Evolutionary conservation across 2,888 invertebrate species (phyloP), one percentile per base, ranked within the genome.

Genomic region (Mythimna vitellina): DNA sequence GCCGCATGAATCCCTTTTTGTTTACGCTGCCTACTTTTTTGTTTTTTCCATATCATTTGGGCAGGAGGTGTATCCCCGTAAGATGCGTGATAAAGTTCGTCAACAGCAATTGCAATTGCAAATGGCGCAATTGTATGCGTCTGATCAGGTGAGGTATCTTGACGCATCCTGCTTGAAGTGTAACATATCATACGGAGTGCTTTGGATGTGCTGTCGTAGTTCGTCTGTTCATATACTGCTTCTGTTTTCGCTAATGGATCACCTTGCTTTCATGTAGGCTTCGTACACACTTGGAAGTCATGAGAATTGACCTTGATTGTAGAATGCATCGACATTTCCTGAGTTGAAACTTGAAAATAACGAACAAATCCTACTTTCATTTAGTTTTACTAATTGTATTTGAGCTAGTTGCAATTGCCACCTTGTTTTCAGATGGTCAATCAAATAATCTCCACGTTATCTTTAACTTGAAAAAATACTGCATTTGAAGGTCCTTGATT

Each of bases 61-160:
- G 97, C 97, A 97, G 97, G 97, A 97, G 97, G 97, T 97, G 96
- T 97, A 97, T 96, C 97, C 98, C 93, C 97, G 97, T 97, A 98
- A 98, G 97, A 97, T 97, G 97, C 97, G 97, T 95, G 97, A 98
- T 97, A 96, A 97, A 96, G 97, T 97, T 92, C 97, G 97, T 94
- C 97, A 97, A 96, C 97, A 97, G 94, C 96, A 96, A 96, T 96
- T 96, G 92, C 96, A 96, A 96, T 96, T 96, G 90, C 96, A 96
- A 96, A 96, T 96, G 95, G 96, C 96, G 93, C 96, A 96, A 93
- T 95, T 96, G 93, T 95, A 96, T 94, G 95, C 95, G 93, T 93
- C 94, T 83, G 95, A 96, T 87, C 96, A 96, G 96, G 96, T 96
- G 95, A 96, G 96, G 94, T 93, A 91, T 92, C 90, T 92, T 93